Evolutionary conservation across 1,140 invertebrate species (phyloP).

Genomic region (Bursaphelenchus mucronatus): DNA sequence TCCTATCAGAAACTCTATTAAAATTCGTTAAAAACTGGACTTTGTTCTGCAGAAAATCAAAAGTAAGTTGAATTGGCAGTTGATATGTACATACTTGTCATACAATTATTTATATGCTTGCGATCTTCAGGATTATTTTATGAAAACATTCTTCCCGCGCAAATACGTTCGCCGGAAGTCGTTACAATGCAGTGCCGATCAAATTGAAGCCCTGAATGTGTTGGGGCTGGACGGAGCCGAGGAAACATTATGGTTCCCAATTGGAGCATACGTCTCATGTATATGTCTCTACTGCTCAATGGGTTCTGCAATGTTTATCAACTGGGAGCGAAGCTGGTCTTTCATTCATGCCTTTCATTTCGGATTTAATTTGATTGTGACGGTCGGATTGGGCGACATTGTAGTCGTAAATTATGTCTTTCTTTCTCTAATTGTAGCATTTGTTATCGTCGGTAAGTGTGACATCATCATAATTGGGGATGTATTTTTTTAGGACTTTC

Average conservation of each 20-base stretch:
- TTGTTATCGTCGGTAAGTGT: constrained; percentile 57
- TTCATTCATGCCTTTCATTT: constrained; percentile 61
- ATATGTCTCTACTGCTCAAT: constrained; percentile 60
- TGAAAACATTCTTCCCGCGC: constrained; percentile 45
- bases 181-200: constrained; percentile 52
- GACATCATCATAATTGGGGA: constrained; percentile 2
- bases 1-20: constrained; percentile 59
- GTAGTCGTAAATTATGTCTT: constrained; percentile 59
- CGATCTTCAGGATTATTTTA: constrained; percentile 25
- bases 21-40: constrained; percentile 58
- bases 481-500: constrained; percentile 48
- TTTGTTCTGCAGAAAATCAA: constrained; percentile 31
- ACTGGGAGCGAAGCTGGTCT: constrained; percentile 50
- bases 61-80: constrained; percentile 31
- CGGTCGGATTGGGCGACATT: constrained; percentile 57
- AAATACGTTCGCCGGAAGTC: constrained; percentile 57
- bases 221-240: constrained; percentile 52
- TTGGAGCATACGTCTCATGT: constrained; percentile 58
- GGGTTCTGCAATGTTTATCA: constrained; percentile 58
- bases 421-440: constrained; percentile 59
- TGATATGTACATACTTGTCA: too few species aligned
- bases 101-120: not conserved
- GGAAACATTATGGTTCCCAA: constrained; percentile 60
- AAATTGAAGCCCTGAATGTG: constrained; percentile 50
- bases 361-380: constrained; percentile 60